Evolutionary conservation across 2,113 vertebrate species (phyloP).

Genomic region (Acrocephalus arundinaceus): DNA sequence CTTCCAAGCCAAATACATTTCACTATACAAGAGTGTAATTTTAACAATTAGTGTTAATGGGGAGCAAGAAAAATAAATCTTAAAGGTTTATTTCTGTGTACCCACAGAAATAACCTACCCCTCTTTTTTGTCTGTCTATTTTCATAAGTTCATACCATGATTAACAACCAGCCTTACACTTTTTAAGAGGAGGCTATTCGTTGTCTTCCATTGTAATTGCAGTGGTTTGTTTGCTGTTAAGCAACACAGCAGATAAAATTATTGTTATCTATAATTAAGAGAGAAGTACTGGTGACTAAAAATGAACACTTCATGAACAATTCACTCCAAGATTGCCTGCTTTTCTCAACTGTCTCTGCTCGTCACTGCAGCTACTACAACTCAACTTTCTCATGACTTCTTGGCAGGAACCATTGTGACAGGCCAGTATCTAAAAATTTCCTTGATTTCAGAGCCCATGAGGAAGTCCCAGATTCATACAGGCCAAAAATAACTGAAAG

Average conservation of each 20-base stretch:
- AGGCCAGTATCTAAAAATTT: background rate
- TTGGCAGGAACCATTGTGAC: background rate
- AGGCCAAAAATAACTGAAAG: background rate
- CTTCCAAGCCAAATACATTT: background rate
- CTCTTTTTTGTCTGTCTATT: background rate
- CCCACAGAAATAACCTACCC: background rate
- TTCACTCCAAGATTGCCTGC: background rate
- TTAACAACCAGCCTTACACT: background rate
- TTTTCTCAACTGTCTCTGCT: background rate
- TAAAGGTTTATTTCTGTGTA: background rate
- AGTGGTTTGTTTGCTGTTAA: background rate
- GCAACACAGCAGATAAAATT: background rate
- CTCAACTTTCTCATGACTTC: background rate
- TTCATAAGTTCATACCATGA: background rate
- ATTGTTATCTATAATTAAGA: background rate
- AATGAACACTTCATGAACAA: accelerated
- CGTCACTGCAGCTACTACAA: background rate
- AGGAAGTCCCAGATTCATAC: background rate
- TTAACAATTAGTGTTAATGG: background rate
- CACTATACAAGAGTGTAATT: background rate
- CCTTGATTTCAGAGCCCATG: background rate
- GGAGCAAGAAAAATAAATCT: background rate
- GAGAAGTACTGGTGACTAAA: background rate
- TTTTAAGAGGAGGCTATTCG: background rate
- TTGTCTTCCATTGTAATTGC: background rate